Percentiles rank a stretch among this genome's conserved stretches.
phyloP scores from a whole-genome alignment of 2,888 invertebrate species.

The Lithophane leautieri region DNA sequence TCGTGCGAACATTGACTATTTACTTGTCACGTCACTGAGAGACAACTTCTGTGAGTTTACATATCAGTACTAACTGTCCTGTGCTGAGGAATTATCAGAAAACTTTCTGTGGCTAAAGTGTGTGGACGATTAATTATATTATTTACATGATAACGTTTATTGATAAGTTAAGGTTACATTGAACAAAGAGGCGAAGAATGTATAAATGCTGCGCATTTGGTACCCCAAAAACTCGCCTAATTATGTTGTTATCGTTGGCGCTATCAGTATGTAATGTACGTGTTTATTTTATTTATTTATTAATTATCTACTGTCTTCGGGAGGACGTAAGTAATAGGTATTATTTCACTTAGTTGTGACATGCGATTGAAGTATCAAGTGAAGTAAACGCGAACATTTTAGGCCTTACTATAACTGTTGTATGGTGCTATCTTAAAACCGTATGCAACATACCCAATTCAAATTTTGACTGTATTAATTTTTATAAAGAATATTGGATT shows the following conservation, averaged over 20 bases:
- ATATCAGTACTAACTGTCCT: constrained; percentile 58
- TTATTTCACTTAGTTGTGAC: constrained; percentile 54
- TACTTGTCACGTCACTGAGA: constrained; percentile 46
- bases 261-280: constrained; percentile 67
- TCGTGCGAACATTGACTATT: constrained; percentile 51
- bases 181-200: constrained; percentile 64
- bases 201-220: constrained; percentile 70
- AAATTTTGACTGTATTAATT: constrained; percentile 35
- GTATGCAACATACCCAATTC: constrained; percentile 21
- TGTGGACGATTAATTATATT: constrained; percentile 73
- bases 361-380: constrained; percentile 36
- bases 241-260: constrained; percentile 64
- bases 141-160: constrained; percentile 73
- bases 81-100: constrained; percentile 67
- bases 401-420: constrained; percentile 3
- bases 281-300: constrained; percentile 67
- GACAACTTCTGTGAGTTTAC: constrained; percentile 63
- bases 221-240: constrained; percentile 67
- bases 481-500: constrained; percentile 32
- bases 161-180: constrained; percentile 73
- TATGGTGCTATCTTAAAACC: constrained; percentile 34
- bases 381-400: constrained; percentile 39
- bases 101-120: constrained; percentile 72
- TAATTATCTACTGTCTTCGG: constrained; percentile 58
- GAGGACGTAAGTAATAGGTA: constrained; percentile 55